Evolutionary conservation across 1,140 invertebrate species (phyloP), one percentile per base, ranked within the genome.

Genomic region (Cydia amplana): DNA sequence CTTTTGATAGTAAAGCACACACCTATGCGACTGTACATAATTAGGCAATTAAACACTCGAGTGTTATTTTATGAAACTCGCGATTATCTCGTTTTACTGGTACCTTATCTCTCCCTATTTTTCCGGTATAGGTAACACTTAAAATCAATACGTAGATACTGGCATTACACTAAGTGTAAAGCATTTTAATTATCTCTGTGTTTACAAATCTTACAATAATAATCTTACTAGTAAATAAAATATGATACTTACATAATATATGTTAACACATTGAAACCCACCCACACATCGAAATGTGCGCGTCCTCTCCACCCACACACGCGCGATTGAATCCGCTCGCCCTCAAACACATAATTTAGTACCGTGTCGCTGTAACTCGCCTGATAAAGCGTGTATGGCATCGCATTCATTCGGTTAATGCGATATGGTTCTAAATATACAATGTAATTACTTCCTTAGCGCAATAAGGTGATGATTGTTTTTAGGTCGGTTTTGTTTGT

Each of bases 261-360:
- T 3, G 20, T 60, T 23, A 20, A 60, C 10, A 60, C 18, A 60
- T 60, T 60, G 23, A 60, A 6, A 60, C 7, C 55, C n/a, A 18
- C 51, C 55, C 55, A 60, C 55, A 60, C 55, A 23, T n/a, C 7
- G 55, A 60, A 18, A 23, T 12, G 7, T 46, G 46, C 12, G 16
- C 16, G 16, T 49, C 12, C 12, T 49, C 18, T 12, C 20, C 20
- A 55, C 51, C n/a, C 51, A 55, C 20, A 60, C 55, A 23, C 18
- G 20, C 18, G 20, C 20, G n/a, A 60, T 60, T 23, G 55, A 60
- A 60, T 60, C 18, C 20, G 2, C 6, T 55, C 51, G 55, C 55
- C 55, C 55, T 55, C 51, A 55, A 60, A 60, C 55, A 60, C 51
- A 60, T 60, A 55, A 55, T 55, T 55, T 55, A 60, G 55, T 9